Percentiles rank a stretch among this genome's conserved stretches.
phyloP scores from a whole-genome alignment of 2,888 invertebrate species.

The Ariolimax columbianus region DNA sequence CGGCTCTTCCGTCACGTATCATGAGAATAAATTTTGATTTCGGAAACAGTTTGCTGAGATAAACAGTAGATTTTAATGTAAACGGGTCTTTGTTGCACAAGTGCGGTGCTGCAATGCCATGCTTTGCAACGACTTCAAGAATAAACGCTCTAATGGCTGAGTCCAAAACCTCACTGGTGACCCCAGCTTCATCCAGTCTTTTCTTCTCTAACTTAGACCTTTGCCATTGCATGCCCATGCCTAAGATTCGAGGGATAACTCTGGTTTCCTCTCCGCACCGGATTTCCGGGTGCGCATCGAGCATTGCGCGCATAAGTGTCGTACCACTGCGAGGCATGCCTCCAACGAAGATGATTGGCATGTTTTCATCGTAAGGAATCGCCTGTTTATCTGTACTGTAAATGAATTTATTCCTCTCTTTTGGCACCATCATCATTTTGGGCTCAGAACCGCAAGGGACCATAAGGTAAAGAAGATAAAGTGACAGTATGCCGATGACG shows the following conservation, averaged over 20 bases:
- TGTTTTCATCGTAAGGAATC: conserved; percentile 86
- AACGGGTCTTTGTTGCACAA: conserved; percentile 99
- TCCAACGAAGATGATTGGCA: conserved; percentile 89
- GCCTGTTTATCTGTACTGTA: conserved; percentile 65
- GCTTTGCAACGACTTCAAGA: conserved; percentile 85
- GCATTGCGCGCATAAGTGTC: conserved; percentile 97
- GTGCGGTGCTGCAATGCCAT: conserved; percentile 94
- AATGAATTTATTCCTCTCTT: conserved; percentile 62
- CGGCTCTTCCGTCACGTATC: conserved; percentile 98
- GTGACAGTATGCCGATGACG: neutral
- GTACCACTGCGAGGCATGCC: conserved; percentile 98
- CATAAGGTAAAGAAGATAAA: conserved; percentile 57
- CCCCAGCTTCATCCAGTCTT: conserved; percentile 78
- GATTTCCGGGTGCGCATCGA: conserved; percentile 97
- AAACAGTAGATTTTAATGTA: conserved; percentile 96
- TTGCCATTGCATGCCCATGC: conserved; percentile 95
- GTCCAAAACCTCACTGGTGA: conserved; percentile 93
- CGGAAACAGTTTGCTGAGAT: conserved; percentile 95
- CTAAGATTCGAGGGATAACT: conserved; percentile 96
- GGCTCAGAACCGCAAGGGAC: conserved; percentile 63
- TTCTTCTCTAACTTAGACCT: conserved; percentile 83
- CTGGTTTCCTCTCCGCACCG: conserved; percentile 96
- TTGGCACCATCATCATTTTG: conserved; percentile 67
- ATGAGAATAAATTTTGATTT: conserved; percentile 98
- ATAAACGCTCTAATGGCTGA: conserved; percentile 97